Base-by-base conservation (phyloP, 2,888 invertebrate species). In the Megastigmus dorsalis region DNA sequence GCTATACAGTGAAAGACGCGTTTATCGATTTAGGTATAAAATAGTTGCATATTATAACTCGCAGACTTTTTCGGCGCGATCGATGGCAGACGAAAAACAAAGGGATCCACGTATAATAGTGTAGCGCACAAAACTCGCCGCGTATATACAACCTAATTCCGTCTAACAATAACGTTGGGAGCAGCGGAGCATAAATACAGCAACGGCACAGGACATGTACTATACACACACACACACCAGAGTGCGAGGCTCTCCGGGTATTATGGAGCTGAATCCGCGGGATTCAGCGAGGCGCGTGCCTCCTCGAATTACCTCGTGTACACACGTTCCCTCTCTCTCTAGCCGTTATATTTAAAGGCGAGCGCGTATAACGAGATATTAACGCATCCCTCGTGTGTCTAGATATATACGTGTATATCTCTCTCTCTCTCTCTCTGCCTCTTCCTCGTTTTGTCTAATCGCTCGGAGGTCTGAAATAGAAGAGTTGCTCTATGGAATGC, bases 281-380 rank as follows among this genome's bases (percentile, higher is more conserved):
- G 67, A 67, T 67, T 73, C 60, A 60, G 54, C 52, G 13, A 10
- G 15, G 48, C 20, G 18, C 57, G 48, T 41, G 48, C 68, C 43
- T 33, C 3, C 68, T 59, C 72, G 52, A 15, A 43, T 55, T 52
- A 66, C 65, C 26, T 30, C 45, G 41, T 41, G 7, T 15, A 30
- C 23, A 5, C 7, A 2, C 23, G 36, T 18, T 2, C 15, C 41
- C n/a, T n/a, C n/a, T n/a, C n/a, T n/a, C n/a, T n/a, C n/a, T n/a
- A 33, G 36, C 38, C 63, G 45, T 65, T 72, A 72, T n/a, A n/a
- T 65, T 72, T 57, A 72, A 45, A 71, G 20, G 28, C 60, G 36
- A 33, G 45, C 41, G 54, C 41, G 54, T 23, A 55, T 74, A 74
- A 74, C 69, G 69, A 74, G 74, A 69, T 65, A 74, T 69, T 74